A percentile compares a stretch with the other conserved stretches of the same genome.
phyloP scores from a whole-genome alignment of 2,113 vertebrate genomes.

The Fukomys damarensis region DNA sequence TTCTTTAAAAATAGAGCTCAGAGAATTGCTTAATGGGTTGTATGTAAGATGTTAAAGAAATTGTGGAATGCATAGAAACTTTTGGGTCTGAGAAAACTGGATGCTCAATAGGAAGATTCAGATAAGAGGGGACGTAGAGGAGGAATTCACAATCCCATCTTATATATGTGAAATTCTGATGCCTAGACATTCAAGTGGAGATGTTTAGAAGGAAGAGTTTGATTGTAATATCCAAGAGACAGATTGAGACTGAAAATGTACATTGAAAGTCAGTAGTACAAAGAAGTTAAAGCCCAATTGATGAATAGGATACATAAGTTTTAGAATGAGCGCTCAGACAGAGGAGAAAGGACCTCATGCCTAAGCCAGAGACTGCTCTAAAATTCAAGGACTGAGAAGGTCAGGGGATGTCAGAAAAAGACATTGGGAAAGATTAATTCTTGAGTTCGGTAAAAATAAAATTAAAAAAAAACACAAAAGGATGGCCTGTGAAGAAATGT shows the following conservation, averaged over 20 bases:
- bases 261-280: background rate
- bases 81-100: background rate
- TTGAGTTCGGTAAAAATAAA: background rate
- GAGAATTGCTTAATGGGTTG: background rate
- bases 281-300: background rate
- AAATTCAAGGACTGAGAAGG: background rate
- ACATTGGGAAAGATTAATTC: background rate
- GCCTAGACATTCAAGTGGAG: background rate
- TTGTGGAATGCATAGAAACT: background rate
- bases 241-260: background rate
- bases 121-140: background rate
- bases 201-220: background rate
- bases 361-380: background rate
- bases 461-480: background rate
- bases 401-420: background rate
- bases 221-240: background rate
- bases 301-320: background rate
- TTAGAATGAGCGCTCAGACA: background rate
- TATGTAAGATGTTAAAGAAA: background rate
- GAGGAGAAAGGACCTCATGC: background rate
- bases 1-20: background rate
- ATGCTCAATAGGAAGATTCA: background rate
- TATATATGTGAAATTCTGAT: background rate
- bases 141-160: background rate
- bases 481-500: background rate